Base-by-base conservation (phyloP, 2,888 invertebrate species). In the Dastarcus helophoroides region DNA sequence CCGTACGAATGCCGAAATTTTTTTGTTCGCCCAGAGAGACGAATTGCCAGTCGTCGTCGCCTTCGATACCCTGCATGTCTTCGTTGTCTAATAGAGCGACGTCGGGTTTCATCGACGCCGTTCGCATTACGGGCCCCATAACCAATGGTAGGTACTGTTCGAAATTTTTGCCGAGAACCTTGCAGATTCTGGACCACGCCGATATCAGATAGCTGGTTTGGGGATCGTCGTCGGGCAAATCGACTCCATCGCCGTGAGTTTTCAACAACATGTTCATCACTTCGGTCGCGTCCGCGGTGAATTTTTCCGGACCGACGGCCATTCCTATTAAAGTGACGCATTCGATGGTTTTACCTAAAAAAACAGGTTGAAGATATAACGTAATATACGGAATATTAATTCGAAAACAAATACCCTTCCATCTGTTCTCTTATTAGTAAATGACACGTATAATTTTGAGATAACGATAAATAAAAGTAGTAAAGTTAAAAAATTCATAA, bases 131-230 rank as follows among this genome's bases (percentile, higher is more conserved):
- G 1, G 91, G 88, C 14, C 82, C 84, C 88, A 94, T 94, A n/a
- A 94, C 93, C 61, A 89, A 68, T 0, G 91, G 91, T 33, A 94
- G 67, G 58, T 91, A 94, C 48, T 86, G 86, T 44, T 86, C 82
- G 54, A 94, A 94, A 48, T 83, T 79, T 55, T 72, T 79, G 39
- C 82, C 81, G 70, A 56, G 38, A 38, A 59, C 60, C 63, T 93
- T 93, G 65, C 98, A 99, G 63, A 98, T 94, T 43, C 98, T 76
- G 0, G 97, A 93, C 98, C 98, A 99, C 1, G 97, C 95, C 0
- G 94, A 91, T 44, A 99, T 97, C 60, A 98, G 79, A 64, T 94
- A 98, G 7, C 91, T 90, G 13, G 94, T 85, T 64, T 94, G 94
- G 2, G 94, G 94, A 64, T 97, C 95, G 54, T 97, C 95, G 38